Base-by-base conservation (phyloP, 1,140 invertebrate species). In the Berghia stephanieae region DNA sequence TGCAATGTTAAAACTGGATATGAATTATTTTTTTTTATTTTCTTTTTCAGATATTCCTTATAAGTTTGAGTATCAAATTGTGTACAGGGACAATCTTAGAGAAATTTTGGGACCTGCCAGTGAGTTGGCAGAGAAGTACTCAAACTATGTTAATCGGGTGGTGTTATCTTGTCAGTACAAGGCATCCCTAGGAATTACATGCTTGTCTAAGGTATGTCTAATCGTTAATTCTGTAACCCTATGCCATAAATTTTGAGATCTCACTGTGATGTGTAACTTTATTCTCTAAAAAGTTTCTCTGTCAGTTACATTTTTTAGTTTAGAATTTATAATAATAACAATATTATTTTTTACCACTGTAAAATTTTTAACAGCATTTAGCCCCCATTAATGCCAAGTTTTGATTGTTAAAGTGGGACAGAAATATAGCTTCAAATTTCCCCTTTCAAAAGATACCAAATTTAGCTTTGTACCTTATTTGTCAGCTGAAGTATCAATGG, bases 11-110 rank as follows among this genome's bases (percentile, higher is more conserved):
- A n/a, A n/a, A n/a, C n/a, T n/a, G n/a, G n/a, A n/a, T n/a, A n/a
- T n/a, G n/a, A n/a, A n/a, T n/a, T n/a, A n/a, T n/a, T n/a, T n/a
- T n/a, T n/a, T n/a, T n/a, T n/a, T n/a, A n/a, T n/a, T n/a, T n/a
- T n/a, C 46, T 31, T 67, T 75, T 82, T 18, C 80, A 87, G 86
- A 87, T 78, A 80, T 82, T 10, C 86, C 86, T 0, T 84, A 79
- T 79, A 79, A 81, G 63, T 87, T 87, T 82, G 81, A 82, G 46
- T 84, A 83, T 60, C 72, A 81, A 16, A 72, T 84, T 46, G 57
- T 78, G 2, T 80, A 83, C 67, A 68, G 78, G 40, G 67, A 73
- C 21, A 67, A 77, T n/a, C 27, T 69, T 46, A 36, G 80, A 34
- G 78, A 82, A 57, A 34, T 86, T 27, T 43, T 84, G 42, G 63